Base-by-base conservation (phyloP, 1,140 invertebrate species). In the Proctacanthus coquilletti region DNA sequence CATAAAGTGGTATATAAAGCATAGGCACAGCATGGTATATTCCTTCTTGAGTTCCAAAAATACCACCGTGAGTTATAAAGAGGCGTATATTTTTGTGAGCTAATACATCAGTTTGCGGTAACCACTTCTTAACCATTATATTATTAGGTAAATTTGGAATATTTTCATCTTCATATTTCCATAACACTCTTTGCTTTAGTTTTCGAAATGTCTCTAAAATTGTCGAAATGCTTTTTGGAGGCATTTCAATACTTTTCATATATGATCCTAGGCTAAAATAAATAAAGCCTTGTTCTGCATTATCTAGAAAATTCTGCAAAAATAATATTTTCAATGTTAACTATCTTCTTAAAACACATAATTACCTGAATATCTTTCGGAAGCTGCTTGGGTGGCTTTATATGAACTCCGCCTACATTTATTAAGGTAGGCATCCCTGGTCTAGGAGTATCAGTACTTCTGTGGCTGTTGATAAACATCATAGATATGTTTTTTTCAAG, bases 61-160 rank as follows among this genome's bases (percentile, higher is more conserved):
- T 49, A 18, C 77, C 77, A 15, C 75, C 74, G 43, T 79, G 76
- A 1, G 73, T 71, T 36, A 80, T 66, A 44, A 80, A 78, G 2
- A 69, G 47, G 38, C 63, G 64, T 9, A 71, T 56, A 44, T 69
- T 69, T 3, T 63, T 63, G 53, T 70, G 68, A 3, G 65, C 70
- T 36, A 61, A 23, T 14, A 61, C 57, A 18, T 61, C 56, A 32
- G 52, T 69, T 56, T 83, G 79, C n/a, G 79, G 77, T 44, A 75
- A 59, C 78, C 77, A 82, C 44, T 68, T 63, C 34, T 66, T 48
- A 18, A 73, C 65, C 54, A 68, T 66, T 18, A 79, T 65, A 53
- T 77, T 77, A 15, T 50, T 18, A 10, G 72, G 65, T 40, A 69
- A 29, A 18, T 59, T 45, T 0, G 57, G 45, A 39, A 63, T 48